Conservation (phyloP, 2,797 vertebrate genomes). For the Macropus fuliginosus region DNA sequence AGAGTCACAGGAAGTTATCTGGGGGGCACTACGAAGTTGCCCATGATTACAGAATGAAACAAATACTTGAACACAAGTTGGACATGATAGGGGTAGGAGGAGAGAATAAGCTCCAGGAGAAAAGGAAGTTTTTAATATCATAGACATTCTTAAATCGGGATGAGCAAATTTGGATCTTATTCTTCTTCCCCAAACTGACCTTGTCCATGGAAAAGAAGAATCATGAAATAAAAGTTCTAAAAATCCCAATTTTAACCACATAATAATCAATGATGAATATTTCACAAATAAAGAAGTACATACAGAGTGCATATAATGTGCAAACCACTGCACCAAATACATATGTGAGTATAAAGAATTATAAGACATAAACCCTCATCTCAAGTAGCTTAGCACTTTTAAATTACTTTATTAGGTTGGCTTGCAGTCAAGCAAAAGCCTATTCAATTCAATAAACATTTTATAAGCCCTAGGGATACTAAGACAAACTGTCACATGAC, state of each 20-base stretch:
- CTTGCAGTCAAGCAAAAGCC: neutral
- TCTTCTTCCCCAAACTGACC: neutral
- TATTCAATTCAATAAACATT: neutral
- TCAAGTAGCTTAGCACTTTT: constrained; percentile 17
- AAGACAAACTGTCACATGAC: constrained; percentile 34
- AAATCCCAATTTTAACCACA: constrained; percentile 3
- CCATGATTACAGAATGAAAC: neutral
- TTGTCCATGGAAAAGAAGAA: constrained; percentile 1
- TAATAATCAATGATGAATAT: constrained; percentile 42
- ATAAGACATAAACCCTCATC: constrained; percentile 11
- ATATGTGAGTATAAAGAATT: neutral
- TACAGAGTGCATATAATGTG: constrained; percentile 55
- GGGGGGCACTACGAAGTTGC: neutral
- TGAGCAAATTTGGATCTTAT: constrained; percentile 21
- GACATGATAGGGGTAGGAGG: neutral
- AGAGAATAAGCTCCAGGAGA: neutral
- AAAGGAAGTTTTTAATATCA: neutral
- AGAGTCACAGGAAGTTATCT: neutral
- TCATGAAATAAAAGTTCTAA: constrained; percentile 23
- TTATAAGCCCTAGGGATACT: neutral
- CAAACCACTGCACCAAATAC: neutral
- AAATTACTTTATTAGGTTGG: constrained; percentile 59
- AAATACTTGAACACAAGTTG: neutral
- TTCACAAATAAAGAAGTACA: constrained; percentile 37
- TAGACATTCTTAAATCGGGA: constrained; percentile 19